Evolutionary conservation across 2,797 vertebrate species (phyloP).

Genomic region (Sebastes cheni): DNA sequence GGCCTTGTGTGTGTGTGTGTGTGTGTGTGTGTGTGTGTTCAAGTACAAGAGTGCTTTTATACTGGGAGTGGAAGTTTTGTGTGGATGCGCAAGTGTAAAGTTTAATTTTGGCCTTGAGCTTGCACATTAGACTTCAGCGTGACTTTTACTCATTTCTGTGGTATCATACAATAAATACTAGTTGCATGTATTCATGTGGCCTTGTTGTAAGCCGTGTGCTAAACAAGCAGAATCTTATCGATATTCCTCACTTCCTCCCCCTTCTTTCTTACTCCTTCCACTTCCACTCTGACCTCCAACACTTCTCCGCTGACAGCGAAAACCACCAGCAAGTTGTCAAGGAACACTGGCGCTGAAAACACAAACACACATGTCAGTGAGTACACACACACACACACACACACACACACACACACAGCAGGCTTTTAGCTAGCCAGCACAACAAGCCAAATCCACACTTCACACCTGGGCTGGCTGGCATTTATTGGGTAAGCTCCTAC

Average conservation of each 20-base stretch:
- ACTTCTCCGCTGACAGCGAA: constrained; percentile 50
- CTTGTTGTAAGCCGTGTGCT: background rate
- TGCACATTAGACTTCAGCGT: background rate
- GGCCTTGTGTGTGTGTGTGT: constrained; percentile 35
- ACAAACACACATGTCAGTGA: constrained; percentile 15
- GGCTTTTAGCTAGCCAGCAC: constrained; percentile 61
- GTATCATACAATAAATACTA: background rate
- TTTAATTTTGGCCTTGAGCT: background rate
- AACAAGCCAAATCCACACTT: constrained; percentile 72
- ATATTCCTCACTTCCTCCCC: background rate
- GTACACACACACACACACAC: constrained; percentile 3
- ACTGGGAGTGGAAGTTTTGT: background rate
- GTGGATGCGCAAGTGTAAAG: background rate
- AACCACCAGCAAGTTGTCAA: constrained; percentile 56
- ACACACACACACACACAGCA: constrained; percentile 37
- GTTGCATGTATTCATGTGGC: constrained; percentile 7
- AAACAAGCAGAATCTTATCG: constrained; percentile 11
- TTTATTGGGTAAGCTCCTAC: constrained; percentile 71
- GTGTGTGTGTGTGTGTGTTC: background rate
- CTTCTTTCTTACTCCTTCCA: constrained; percentile 2
- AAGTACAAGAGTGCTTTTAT: constrained; percentile 2
- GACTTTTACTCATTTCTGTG: background rate
- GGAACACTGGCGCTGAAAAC: constrained; percentile 25
- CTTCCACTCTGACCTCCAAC: constrained; percentile 54
- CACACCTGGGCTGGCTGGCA: constrained; percentile 65